phyloP scores from a whole-genome alignment of 2,113 vertebrate species.

The Daubentonia madagascariensis region DNA sequence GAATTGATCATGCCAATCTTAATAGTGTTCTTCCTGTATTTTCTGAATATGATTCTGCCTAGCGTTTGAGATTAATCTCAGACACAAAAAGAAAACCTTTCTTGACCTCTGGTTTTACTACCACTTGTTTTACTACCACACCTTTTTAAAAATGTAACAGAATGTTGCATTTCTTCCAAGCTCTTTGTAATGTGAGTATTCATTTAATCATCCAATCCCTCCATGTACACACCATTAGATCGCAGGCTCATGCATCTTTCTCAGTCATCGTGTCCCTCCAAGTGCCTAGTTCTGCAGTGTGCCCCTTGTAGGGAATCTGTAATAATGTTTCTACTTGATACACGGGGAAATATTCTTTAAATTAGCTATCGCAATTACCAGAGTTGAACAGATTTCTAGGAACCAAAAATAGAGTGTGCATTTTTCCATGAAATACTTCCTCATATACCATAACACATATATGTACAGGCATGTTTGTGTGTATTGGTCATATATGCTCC shows the following conservation, averaged over 20 bases:
- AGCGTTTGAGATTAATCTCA: not conserved
- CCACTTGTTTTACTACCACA: not conserved
- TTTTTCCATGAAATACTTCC: not conserved
- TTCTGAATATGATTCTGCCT: not conserved
- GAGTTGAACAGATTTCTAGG: not conserved
- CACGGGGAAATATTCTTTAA: not conserved
- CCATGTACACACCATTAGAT: too few species aligned
- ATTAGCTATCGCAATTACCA: not conserved
- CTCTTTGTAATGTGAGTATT: not conserved
- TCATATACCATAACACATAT: not conserved
- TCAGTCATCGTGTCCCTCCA: not conserved
- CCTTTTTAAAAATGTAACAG: not conserved
- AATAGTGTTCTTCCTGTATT: not conserved
- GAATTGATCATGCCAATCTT: not conserved
- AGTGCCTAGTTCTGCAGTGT: not conserved
- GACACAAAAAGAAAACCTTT: not conserved
- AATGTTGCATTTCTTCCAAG: not conserved
- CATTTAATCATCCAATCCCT: not conserved
- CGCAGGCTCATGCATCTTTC: not conserved
- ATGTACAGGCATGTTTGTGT: not conserved
- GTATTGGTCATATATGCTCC: not conserved
- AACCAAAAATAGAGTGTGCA: not conserved
- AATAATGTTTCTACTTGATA: not conserved
- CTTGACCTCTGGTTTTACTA: not conserved
- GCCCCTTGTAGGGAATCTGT: too few species aligned